These are phyloP conservation scores for Eriocheir sinensis DNA, from an alignment of 1,140 invertebrate genomes.

Conservation along the genomic window DNA sequence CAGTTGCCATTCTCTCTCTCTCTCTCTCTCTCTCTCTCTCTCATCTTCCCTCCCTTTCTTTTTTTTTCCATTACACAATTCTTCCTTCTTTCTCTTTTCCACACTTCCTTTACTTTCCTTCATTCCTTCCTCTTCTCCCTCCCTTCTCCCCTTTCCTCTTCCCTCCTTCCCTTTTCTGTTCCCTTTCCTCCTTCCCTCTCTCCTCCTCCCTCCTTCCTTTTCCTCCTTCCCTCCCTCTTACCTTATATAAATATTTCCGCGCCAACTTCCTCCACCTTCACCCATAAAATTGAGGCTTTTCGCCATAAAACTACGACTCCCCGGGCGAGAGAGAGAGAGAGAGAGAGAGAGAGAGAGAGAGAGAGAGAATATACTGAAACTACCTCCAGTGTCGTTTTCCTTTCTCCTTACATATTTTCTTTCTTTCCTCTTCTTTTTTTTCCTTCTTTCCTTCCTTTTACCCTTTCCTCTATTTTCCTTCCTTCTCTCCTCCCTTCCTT, in stretches of 20 bases:
- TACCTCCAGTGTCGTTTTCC: too few relatives aligned
- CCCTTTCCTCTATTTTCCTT: too few relatives aligned
- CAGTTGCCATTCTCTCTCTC: too few relatives aligned
- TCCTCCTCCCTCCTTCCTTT: neutral
- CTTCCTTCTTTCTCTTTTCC: neutral
- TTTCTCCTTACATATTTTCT: too few relatives aligned
- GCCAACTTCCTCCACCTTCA: neutral
- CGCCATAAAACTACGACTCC: neutral
- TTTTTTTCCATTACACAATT: too few relatives aligned
- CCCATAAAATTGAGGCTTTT: neutral
- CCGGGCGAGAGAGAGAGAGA: neutral
- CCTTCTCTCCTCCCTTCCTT: too few relatives aligned
- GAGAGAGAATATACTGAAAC: too few relatives aligned
- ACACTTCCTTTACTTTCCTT: neutral
- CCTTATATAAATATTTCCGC: neutral
- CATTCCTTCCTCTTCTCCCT: neutral
- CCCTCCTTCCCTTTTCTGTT: neutral
- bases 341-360: conserved; percentile 1
- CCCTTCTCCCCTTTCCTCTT: neutral
- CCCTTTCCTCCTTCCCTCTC: neutral
- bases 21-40: too few relatives aligned
- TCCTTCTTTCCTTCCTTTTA: too few relatives aligned
- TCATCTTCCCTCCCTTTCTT: neutral
- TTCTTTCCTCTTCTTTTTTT: too few relatives aligned
- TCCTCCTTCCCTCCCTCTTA: neutral